These are phyloP conservation scores for Diarsia mendica DNA, from an alignment of 2,888 invertebrate genomes.

Conservation along the genomic window DNA sequence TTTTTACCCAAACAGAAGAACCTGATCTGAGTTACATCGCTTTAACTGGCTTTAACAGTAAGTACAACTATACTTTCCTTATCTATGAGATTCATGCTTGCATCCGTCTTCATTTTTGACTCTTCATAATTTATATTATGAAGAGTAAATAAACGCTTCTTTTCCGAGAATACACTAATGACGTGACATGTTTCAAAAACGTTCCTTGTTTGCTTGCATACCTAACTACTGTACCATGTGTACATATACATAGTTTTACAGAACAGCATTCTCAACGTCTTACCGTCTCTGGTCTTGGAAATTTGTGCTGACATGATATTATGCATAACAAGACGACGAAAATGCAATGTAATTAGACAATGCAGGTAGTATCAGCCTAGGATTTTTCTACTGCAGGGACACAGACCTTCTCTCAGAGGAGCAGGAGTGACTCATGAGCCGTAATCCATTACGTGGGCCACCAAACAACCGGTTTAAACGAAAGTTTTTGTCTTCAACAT, in stretches of 20 bases:
- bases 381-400: not conserved
- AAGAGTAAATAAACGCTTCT: not conserved
- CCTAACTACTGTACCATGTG: not conserved
- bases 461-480: no score
- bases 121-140: no score
- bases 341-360: not conserved
- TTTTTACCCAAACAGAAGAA: not conserved
- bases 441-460: not conserved
- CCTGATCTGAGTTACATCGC: not conserved
- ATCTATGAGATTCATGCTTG: not conserved
- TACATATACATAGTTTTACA: conserved; percentile 7
- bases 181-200: not conserved
- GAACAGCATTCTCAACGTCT: not conserved
- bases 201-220: not conserved
- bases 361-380: not conserved
- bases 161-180: not conserved
- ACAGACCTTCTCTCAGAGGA: not conserved
- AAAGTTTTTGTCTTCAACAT: no score
- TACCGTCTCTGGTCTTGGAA: not conserved
- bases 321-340: not conserved
- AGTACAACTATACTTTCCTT: not conserved
- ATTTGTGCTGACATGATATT: not conserved
- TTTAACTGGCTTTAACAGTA: not conserved
- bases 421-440: not conserved
- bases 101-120: not conserved